Conservation (phyloP, 2,888 invertebrate genomes). For the Julus scanicus region DNA sequence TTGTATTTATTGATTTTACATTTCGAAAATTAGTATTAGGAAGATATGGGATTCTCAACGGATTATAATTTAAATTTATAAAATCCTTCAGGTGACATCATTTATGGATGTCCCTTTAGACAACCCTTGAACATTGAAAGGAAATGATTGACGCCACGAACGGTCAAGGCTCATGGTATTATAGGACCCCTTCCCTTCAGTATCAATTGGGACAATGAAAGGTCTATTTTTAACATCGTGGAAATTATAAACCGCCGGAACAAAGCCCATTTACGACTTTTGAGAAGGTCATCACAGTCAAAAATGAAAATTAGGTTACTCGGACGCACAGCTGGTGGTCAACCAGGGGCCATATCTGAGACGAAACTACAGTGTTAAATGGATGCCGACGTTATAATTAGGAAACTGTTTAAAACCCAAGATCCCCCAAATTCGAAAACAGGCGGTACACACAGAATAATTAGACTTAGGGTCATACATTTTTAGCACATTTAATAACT, state of each 20-base stretch:
- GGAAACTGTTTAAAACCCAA: no score
- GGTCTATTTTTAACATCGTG: background rate
- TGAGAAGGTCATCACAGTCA: background rate
- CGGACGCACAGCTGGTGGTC: background rate
- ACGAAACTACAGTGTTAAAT: no score
- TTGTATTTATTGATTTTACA: no score
- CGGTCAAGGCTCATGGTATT: background rate
- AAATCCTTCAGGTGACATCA: background rate
- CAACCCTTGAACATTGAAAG: background rate
- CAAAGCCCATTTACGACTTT: background rate
- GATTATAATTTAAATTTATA: no score
- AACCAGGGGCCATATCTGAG: no score
- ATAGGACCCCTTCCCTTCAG: slow-evolving; percentile 26
- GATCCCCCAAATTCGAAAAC: no score
- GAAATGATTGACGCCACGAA: background rate
- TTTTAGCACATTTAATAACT: no score
- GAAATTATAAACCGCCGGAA: background rate
- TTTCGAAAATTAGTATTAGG: no score
- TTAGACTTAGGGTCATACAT: no score
- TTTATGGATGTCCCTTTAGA: background rate
- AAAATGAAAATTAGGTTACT: slow-evolving; percentile 22
- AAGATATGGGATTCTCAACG: no score
- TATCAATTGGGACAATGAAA: background rate
- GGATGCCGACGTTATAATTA: no score
- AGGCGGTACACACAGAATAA: no score